Base-by-base conservation (phyloP, 53 echinoderm and acorn worm genomes). In the Echinometra lucunter region DNA sequence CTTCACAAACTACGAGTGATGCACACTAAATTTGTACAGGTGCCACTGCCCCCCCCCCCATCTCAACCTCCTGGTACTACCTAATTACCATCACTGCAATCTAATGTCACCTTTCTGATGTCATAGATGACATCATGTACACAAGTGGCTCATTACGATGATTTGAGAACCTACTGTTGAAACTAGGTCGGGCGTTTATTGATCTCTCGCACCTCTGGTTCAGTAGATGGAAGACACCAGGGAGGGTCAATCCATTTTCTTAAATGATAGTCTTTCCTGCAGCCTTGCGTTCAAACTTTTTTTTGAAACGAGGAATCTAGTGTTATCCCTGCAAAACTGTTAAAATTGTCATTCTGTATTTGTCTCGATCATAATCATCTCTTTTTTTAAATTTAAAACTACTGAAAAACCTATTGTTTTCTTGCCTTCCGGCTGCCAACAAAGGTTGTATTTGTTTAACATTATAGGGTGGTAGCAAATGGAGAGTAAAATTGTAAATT, bases 111-210 rank as follows among this genome's bases (percentile, higher is more conserved):
- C 37, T 7, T 23, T 72, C 35, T 18, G 75, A 75, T 38, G 75
- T 40, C 40, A 75, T 5, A 34, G 5, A 2, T 75, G 38, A 75
- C 40, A 75, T 40, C 38, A 75, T 38, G 38, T 40, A 75, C 37
- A 75, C 75, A 75, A 75, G 75, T 38, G 78, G 78, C 78, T 78
- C 38, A 78, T 78, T 78, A 78, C 6, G 23, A 78, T 78, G 78
- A 78, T 78, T 78, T 78, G 38, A 78, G 23, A 78, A 78, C 21
- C 78, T 4, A 78, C 78, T 72, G 23, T 40, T 4, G 78, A 42
- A 78, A n/a, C 18, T 78, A 78, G 78, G 78, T 78, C 78, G 42
- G 78, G 42, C 42, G 19, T 2, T 38, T 78, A 78, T 78, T 78
- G 78, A 78, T 78, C 78, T 42, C 23, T 35, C 4, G 19, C 78